Evolutionary conservation across 2,888 invertebrate species (phyloP), one percentile per base, ranked within the genome.

Genomic region (Ophioninae sp.): DNA sequence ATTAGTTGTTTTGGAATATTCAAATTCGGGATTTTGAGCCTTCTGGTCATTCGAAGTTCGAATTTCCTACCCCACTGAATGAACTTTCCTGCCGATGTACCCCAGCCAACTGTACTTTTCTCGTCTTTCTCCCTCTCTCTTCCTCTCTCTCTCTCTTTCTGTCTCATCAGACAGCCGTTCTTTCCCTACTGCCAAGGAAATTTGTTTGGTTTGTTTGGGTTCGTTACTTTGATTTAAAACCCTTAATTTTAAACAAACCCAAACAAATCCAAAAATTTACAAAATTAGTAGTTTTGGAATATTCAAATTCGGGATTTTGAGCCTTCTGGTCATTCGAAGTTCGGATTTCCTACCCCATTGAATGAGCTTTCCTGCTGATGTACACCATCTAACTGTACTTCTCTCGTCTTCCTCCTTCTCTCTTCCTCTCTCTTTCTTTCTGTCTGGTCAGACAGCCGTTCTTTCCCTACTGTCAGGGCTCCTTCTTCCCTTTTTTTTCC

Each of bases 311-410:
- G n/a, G n/a, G n/a, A n/a, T n/a, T n/a, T n/a, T n/a, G n/a, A n/a
- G n/a, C n/a, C n/a, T n/a, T n/a, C n/a, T n/a, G n/a, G n/a, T n/a
- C n/a, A n/a, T n/a, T n/a, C n/a, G n/a, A n/a, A n/a, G n/a, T n/a
- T n/a, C n/a, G n/a, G n/a, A n/a, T n/a, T n/a, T 41, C 59, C 13
- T 56, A 41, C 41, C 56, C 23, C 67, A 64, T 79, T 74, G 77
- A 78, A 69, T 69, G 77, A 74, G 73, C 74, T 69, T 71, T 69
- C 76, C 71, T 75, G 30, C 44, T 74, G 39, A 63, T 71, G 64
- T 76, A 78, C 69, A 67, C 59, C 67, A 67, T 10, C 76, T 20
- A 68, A 37, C 67, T 67, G 58, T 44, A 74, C 76, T 67, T 77
- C 37, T 58, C 77, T 63, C 39, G 51, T 61, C 63, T 22, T 17